A percentile compares a stretch with the other conserved stretches of the same genome.
Evolutionary conservation across 2,113 vertebrate genomes (phyloP).

Genomic region (Otocyon megalotis): DNA sequence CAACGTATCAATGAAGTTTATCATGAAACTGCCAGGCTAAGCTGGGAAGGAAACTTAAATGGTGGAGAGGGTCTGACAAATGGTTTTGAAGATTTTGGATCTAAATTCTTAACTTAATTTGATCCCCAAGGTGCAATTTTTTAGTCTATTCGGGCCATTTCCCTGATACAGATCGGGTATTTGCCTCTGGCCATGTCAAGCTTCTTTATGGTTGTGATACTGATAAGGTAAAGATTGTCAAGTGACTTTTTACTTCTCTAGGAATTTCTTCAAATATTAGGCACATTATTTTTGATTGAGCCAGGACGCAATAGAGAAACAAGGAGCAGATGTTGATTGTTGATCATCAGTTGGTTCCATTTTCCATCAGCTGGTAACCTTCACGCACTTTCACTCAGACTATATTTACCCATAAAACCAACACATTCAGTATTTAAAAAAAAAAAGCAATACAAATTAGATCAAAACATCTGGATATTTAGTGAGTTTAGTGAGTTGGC

Average conservation of each 20-base stretch:
- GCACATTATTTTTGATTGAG: slow-evolving; percentile 48
- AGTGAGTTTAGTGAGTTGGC: slow-evolving; percentile 59
- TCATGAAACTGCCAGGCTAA: background rate
- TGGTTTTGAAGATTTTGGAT: background rate
- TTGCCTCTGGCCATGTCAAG: background rate
- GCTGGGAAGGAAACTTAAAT: background rate
- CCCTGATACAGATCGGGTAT: background rate
- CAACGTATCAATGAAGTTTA: background rate
- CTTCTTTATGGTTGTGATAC: background rate
- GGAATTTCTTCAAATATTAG: slow-evolving; percentile 58
- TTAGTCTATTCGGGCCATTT: background rate
- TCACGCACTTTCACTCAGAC: slow-evolving; percentile 41
- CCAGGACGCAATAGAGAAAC: slow-evolving; percentile 50
- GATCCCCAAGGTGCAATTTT: background rate
- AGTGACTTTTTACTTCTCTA: slow-evolving; percentile 40
- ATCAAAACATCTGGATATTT: slow-evolving; percentile 69
- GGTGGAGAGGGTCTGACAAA: background rate
- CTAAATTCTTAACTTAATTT: background rate
- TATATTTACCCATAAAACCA: slow-evolving; percentile 47
- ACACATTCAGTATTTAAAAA: background rate
- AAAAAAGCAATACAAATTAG: slow-evolving; percentile 40
- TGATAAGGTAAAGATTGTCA: slow-evolving; percentile 12
- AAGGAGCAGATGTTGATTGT: slow-evolving; percentile 63
- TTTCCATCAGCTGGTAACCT: slow-evolving; percentile 41
- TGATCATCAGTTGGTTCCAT: slow-evolving; percentile 35